Percentiles rank a stretch among this genome's conserved stretches.
Evolutionary conservation across 2,888 invertebrate species (phyloP).

Genomic region (Malacosoma neustria): DNA sequence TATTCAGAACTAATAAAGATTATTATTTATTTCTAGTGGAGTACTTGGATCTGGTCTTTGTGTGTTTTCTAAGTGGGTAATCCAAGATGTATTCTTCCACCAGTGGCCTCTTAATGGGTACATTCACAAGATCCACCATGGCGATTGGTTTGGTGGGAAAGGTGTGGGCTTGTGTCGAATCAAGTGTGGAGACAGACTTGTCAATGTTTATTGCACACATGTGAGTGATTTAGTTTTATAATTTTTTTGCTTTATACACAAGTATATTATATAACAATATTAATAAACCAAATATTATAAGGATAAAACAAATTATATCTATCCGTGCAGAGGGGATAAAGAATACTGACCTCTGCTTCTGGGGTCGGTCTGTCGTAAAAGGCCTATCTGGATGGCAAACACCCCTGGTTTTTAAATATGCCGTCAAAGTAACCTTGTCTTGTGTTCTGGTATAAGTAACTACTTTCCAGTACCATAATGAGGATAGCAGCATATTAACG

Average conservation of each 20-base stretch:
- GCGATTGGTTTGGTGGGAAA: conserved; percentile 99
- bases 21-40: conserved; percentile 77
- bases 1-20: too few species aligned
- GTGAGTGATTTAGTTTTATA: conserved; percentile 82
- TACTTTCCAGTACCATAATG: too few species aligned
- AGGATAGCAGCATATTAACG: too few species aligned
- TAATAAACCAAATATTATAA: too few species aligned
- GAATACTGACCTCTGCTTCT: not conserved
- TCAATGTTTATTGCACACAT: conserved; percentile 95
- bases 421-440: too few species aligned
- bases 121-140: conserved; percentile 95
- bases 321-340: not conserved
- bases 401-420: too few species aligned
- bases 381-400: too few species aligned
- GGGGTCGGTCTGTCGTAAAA: too few species aligned
- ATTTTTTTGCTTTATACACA: too few species aligned
- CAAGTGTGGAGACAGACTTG: conserved; percentile 76
- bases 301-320: too few species aligned
- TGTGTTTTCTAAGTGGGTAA: conserved; percentile 87
- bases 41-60: conserved; percentile 93
- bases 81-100: conserved; percentile 91
- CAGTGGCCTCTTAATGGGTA: conserved; percentile 98
- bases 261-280: too few species aligned
- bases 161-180: conserved; percentile 90
- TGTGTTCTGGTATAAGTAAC: too few species aligned